Evolutionary conservation across 2,888 invertebrate species (phyloP), one percentile per base, ranked within the genome.

Genomic region (Dicroscelio sp.): DNA sequence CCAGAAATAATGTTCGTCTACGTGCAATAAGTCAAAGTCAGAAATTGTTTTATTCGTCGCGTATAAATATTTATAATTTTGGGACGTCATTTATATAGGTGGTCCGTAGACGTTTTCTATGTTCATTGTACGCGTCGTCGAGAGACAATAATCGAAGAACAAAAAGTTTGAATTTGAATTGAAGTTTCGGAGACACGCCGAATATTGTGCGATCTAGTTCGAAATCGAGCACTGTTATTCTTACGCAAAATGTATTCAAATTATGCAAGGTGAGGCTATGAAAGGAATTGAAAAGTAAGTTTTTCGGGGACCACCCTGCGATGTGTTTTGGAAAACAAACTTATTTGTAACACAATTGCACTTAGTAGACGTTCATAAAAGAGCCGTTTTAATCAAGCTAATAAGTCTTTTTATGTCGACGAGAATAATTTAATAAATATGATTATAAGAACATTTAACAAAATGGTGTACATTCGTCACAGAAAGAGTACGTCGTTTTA

Each of bases 191-290:
- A 80, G 80, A 85, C 78, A 78, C 73, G 73, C 65, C 31, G 86
- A 90, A 90, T 90, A 65, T 78, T 82, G 86, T 90, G 55, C 78
- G 78, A 90, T 90, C 86, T 86, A 90, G 83, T 86, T 83, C 63
- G 43, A 86, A 83, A 83, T 86, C 25, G 83, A 90, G 65, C 69
- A 60, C 78, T 23, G 82, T 86, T 90, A 90, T 86, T 86, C 76
- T 90, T 90, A 86, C 90, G 86, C 76, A 78, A 90, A 90, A 90
- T 86, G 73, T 86, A 90, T 90, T 90, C 86, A 90, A 86, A 90
- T 78, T 90, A 86, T 90, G 90, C 86, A 67, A 43, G n/a, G 12
- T 30, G 69, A 75, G 38, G 38, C 27, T 17, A 52, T 86, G 83
- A 86, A 83, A 58, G 31, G 86, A 86, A 86, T 86, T 86, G 38